phyloP scores from a whole-genome alignment of 2,888 invertebrate genomes.

The Morpho helenor region DNA sequence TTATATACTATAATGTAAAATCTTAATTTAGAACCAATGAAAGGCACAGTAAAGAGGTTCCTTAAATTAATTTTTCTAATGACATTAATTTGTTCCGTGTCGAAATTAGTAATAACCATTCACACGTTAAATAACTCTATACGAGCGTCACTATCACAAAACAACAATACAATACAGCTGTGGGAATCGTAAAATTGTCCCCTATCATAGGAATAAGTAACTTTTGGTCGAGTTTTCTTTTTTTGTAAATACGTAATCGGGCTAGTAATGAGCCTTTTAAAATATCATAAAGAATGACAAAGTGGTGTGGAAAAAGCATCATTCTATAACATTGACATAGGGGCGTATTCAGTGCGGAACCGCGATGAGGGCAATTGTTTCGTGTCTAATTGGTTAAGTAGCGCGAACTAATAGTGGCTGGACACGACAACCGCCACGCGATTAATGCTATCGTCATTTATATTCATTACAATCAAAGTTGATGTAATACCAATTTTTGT shows the following conservation, averaged over 20 bases:
- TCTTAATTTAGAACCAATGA: too few species aligned
- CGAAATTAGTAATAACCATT: slow-evolving; percentile 46
- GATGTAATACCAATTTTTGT: slow-evolving; percentile 15
- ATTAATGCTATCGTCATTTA: slow-evolving; percentile 34
- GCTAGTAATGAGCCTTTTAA: slow-evolving; percentile 68
- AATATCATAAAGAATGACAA: slow-evolving; percentile 71
- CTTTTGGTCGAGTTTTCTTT: slow-evolving; percentile 50
- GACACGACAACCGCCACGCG: slow-evolving; percentile 55
- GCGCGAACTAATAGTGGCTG: slow-evolving; percentile 62
- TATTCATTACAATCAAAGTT: slow-evolving; percentile 28
- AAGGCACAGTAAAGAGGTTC: too few species aligned
- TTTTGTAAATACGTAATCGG: slow-evolving; percentile 53
- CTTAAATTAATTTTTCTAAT: slow-evolving; percentile 36
- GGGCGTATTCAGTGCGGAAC: slow-evolving; percentile 69
- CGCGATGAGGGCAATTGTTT: slow-evolving; percentile 74
- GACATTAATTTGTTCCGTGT: slow-evolving; percentile 50
- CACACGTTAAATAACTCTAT: slow-evolving; percentile 58
- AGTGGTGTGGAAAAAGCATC: slow-evolving; percentile 61
- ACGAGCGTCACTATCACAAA: slow-evolving; percentile 55
- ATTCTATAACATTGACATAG: slow-evolving; percentile 57
- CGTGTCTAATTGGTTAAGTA: slow-evolving; percentile 75
- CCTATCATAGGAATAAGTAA: slow-evolving; percentile 57
- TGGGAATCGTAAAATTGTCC: slow-evolving; percentile 69
- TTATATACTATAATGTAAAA: too few species aligned
- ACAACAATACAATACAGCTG: slow-evolving; percentile 57